These are phyloP conservation scores for Pseudorhiza aurosa DNA, from an alignment of 30 jellyfish, hydroid and myxozoan genomes.

Conservation along the genomic window DNA sequence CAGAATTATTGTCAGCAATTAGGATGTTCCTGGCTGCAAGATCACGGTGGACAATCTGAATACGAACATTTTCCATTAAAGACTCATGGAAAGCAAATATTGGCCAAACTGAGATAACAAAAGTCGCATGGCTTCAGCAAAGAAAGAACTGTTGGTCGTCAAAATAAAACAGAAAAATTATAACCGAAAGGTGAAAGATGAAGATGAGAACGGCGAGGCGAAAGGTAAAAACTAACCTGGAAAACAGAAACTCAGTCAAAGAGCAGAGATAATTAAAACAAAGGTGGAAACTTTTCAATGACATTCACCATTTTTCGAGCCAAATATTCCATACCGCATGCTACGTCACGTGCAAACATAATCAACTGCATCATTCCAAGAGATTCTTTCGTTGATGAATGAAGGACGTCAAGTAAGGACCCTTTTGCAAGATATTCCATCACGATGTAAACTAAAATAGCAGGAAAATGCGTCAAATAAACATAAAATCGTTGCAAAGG, in stretches of 20 bases:
- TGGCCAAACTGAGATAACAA: too few relatives aligned
- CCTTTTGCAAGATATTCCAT: slow-evolving; percentile 44
- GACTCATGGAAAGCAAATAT: too few relatives aligned
- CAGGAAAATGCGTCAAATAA: neutral
- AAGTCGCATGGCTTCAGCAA: too few relatives aligned
- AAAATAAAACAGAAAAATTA: too few relatives aligned
- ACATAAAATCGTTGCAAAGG: neutral
- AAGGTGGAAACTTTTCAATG: too few relatives aligned
- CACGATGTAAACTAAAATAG: slow-evolving; percentile 25
- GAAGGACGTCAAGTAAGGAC: slow-evolving; percentile 13
- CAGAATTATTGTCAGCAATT: slow-evolving; percentile 31
- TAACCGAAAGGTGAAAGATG: too few relatives aligned
- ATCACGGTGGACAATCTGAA: slow-evolving; percentile 43
- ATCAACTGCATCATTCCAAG: neutral
- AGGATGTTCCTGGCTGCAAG: slow-evolving; percentile 39
- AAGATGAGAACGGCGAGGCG: too few relatives aligned
- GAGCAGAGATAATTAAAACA: too few relatives aligned
- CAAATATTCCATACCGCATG: slow-evolving; percentile 38
- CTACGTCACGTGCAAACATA: slow-evolving; percentile 24
- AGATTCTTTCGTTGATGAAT: neutral
- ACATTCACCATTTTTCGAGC: neutral
- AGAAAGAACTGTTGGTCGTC: neutral
- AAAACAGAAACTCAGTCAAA: too few relatives aligned
- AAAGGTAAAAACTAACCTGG: too few relatives aligned
- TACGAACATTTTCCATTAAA: neutral